A percentile compares a stretch with the other conserved stretches of the same genome.
phyloP scores from a whole-genome alignment of 2,113 vertebrate genomes.

The Salvelinus sp. region DNA sequence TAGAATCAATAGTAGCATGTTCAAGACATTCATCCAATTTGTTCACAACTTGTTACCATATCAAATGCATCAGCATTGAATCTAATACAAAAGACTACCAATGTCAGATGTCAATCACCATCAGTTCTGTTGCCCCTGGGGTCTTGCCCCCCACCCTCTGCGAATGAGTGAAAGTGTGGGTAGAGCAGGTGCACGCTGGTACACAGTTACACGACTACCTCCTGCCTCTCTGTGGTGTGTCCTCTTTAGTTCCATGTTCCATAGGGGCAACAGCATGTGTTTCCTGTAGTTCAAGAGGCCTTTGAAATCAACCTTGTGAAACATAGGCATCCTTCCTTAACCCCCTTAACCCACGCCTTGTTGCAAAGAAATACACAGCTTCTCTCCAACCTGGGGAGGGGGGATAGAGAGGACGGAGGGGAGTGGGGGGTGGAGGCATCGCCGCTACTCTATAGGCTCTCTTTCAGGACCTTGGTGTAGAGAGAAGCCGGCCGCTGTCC shows the following conservation, averaged over 20 bases:
- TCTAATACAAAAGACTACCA: not conserved
- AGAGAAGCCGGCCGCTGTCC: conserved; percentile 59
- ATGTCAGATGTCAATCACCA: conserved; percentile 57
- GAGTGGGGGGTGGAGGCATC: conserved; percentile 10
- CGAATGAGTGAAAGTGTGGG: conserved; percentile 24
- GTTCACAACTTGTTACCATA: conserved; percentile 6
- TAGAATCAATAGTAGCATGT: not conserved
- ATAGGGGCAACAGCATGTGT: conserved; percentile 50
- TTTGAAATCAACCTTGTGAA: conserved; percentile 68
- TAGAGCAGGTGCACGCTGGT: conserved; percentile 67
- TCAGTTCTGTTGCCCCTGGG: conserved; percentile 23
- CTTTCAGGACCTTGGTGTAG: conserved; percentile 63
- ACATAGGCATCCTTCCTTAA: conserved; percentile 31
- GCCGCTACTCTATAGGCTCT: conserved; percentile 51
- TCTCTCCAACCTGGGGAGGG: conserved; percentile 40
- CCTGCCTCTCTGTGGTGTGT: conserved; percentile 59
- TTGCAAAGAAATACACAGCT: conserved; percentile 42
- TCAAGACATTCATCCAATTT: not conserved
- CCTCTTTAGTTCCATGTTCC: conserved; percentile 61
- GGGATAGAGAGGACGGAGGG: conserved; percentile 20
- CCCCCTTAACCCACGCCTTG: conserved; percentile 10
- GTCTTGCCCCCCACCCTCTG: conserved; percentile 6
- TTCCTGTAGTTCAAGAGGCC: conserved; percentile 65
- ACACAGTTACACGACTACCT: conserved; percentile 63
- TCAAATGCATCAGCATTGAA: conserved; percentile 1